These are phyloP conservation scores for Pseudocheirus occidentalis DNA, from an alignment of 2,797 vertebrate genomes.

Conservation along the genomic window DNA sequence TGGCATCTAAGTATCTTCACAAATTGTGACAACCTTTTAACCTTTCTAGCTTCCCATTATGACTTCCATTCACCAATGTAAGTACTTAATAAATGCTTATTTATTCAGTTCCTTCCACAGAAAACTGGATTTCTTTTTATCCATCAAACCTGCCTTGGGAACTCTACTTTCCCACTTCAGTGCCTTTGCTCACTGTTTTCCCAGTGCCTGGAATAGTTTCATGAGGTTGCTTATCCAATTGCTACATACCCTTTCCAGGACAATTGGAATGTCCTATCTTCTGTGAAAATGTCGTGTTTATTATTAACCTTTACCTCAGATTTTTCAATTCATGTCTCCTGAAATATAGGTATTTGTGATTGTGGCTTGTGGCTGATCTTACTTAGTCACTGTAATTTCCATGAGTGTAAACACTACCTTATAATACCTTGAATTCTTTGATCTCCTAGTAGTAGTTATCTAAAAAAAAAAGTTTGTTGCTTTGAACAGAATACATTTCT, in stretches of 20 bases:
- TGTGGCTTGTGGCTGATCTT: not conserved
- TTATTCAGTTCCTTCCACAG: not conserved
- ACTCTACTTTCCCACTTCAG: not conserved
- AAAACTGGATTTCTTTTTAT: not conserved
- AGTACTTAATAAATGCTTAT: not conserved
- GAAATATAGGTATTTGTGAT: not conserved
- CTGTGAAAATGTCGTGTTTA: not conserved
- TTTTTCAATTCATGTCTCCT: not conserved
- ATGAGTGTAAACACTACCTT: not conserved
- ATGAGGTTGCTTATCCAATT: not conserved
- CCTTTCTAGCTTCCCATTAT: not conserved
- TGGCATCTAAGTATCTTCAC: not conserved
- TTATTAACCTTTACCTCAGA: not conserved
- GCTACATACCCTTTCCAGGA: not conserved
- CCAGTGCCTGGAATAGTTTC: not conserved
- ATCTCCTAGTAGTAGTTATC: not conserved
- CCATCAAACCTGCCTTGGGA: not conserved
- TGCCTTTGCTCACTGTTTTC: not conserved
- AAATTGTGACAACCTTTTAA: not conserved
- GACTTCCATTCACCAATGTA: not conserved
- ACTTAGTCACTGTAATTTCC: not conserved
- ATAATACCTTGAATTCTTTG: not conserved
- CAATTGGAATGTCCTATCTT: not conserved
- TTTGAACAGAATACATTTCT: not conserved
- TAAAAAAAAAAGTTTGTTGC: not conserved